Evolutionary conservation across 2,113 vertebrate genomes (phyloP), one percentile per base, ranked within the genome.

Genomic region (Neogale vison): DNA sequence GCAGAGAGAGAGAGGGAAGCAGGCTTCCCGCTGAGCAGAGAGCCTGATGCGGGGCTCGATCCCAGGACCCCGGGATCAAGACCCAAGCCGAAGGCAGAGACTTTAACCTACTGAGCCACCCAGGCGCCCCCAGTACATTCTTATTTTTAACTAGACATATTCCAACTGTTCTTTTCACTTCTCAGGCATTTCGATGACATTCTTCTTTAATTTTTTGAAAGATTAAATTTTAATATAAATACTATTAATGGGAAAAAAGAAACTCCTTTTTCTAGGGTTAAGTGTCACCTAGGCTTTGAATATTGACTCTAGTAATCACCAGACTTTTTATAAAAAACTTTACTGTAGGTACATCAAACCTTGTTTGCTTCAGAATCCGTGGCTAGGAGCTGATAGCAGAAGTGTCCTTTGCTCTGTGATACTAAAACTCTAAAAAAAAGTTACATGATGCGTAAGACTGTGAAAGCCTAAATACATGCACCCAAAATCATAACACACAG

Each of bases 301-400:
- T 36, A 24, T 72, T 74, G 50, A 65, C 45, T 63, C 20, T 77
- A 65, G 2, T 77, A 74, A 50, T 71, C 21, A 47, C 13, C n/a
- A 36, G 39, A 21, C 39, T 34, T 72, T 72, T 34, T 55, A 87
- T 47, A 47, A 17, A 12, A 10, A 2, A 6, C 59, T 92, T 96
- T 34, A 71, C 77, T 97, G 34, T 79, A 98, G 98, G 79, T 97
- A 88, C 1, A 3, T 47, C 88, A 91, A 61, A 81, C 88, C 26
- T 4, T 97, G 39, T 1, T 50, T 92, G 45, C 80, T 98, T 93
- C 96, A 96, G 87, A 50, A 86, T 47, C 45, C 97, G 45, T 98
- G 97, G 97, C 97, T 96, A 96, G 97, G 95, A 93, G 96, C 97
- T 81, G 97, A 98, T 31, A 65, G 13, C 88, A 96, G 89, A 18